Base-by-base conservation (phyloP, 1,140 invertebrate genomes). In the Nephotettix cincticeps region DNA sequence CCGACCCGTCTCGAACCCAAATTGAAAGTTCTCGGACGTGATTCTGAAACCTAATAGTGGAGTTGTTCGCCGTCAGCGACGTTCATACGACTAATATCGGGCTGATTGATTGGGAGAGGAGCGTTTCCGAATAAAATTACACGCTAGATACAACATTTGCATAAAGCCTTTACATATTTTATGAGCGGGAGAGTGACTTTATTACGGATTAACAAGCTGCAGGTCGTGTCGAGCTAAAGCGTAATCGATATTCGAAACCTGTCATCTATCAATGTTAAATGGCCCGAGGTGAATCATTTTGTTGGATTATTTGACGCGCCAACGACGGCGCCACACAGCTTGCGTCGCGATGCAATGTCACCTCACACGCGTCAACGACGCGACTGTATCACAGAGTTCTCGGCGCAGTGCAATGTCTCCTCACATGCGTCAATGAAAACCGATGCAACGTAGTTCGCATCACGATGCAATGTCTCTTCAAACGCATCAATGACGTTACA, bases 141-240 rank as follows among this genome's bases (percentile, higher is more conserved):
- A 25, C 21, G 9, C 56, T 25, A n/a, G 19, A 54, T 21, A n/a
- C 47, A n/a, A 11, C 13, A 61, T 61, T 61, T 61, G 56, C 56
- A 61, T 61, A 61, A 61, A 61, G 56, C 56, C 23, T 61, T 61
- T 61, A 61, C 56, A 61, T 61, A 61, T 61, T 61, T 61, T 61
- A 61, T 61, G 56, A 61, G 56, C 27, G 27, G 56, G 25, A 61
- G 56, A 61, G 56, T 61, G 27, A 61, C 56, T 61, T 61, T 61
- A 61, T 61, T 61, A 61, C 56, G 23, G 23, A 61, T 61, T 61
- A 61, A 61, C 56, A 61, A 61, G 56, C 56, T 21, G 6, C 47
- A 21, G 47, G 56, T 27, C 21, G 21, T n/a, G 56, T 27, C 21
- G 4, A 11, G 25, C 23, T 3, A 9, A 61, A 14, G 56, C 28